Base-by-base conservation (phyloP, 2,113 vertebrate species). In the Carassius gibelio region DNA sequence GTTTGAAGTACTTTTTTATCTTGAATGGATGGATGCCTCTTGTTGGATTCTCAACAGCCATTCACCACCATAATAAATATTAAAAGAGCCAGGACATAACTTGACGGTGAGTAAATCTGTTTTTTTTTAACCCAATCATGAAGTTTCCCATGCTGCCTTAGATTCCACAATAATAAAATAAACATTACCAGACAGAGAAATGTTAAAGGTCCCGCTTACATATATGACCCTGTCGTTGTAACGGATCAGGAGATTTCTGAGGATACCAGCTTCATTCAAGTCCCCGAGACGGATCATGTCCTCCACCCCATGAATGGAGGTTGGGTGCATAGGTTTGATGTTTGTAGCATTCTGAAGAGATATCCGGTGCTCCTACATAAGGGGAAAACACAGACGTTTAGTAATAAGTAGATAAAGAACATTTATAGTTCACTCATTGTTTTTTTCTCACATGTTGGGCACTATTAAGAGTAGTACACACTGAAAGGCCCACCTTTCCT, bases 231-330 rank as follows among this genome's bases (percentile, higher is more conserved):
- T 97, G 61, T 99, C 98, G 30, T 95, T 93, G 89, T 99, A 99
- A 88, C 98, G 95, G 86, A 99, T 99, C 79, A 99, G 94, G 79
- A 99, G 94, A 89, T 99, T 99, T 48, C 98, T 94, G 52, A 99
- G 96, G 86, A 99, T 99, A n/a, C 98, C 98, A 0, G 97, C 97
- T 88, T 99, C 98, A 0, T 99, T 99, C 84, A 99, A 95, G 91
- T 99, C 98, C 30, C 98, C 98, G 72, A 99, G 93, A 21, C 96
- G 96, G 92, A 99, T 99, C 98, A 99, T 99, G 93, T 99, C 98
- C 77, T 99, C 96, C 92, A 99, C 98, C 0, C 98, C 98, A 0
- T 99, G 97, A 87, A 99, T 94, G 4, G 98, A 99, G 2, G 98
- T 99, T 0, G 98, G 98, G 88, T 99, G 98, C 97, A 99, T 99